Conservation (phyloP, 2,888 invertebrate genomes). For the Noctua janthe region DNA sequence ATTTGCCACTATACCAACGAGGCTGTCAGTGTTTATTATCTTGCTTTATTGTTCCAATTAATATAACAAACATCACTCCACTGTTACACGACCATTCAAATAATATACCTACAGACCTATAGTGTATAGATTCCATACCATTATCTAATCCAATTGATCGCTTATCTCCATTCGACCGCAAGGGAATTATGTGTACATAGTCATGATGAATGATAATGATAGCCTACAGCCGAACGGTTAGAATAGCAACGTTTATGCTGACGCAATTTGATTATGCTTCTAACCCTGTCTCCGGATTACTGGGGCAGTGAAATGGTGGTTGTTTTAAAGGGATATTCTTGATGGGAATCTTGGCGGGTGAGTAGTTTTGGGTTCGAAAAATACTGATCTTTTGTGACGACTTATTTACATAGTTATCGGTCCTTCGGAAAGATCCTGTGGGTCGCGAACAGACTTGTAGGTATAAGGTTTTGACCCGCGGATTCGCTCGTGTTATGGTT, state of each 20-base stretch:
- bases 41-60: neutral
- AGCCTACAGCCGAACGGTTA: constrained; percentile 26
- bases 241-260: constrained; percentile 24
- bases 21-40: neutral
- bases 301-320: neutral
- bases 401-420: neutral
- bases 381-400: neutral
- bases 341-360: neutral
- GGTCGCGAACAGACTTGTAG: neutral
- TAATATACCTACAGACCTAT: neutral
- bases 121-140: constrained; percentile 2
- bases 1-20: neutral
- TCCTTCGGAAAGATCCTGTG: too few species aligned
- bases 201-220: constrained; percentile 58
- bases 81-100: neutral
- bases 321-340: constrained; percentile 23
- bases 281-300: constrained; percentile 10
- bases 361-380: neutral
- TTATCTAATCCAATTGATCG: constrained; percentile 61
- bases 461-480: neutral
- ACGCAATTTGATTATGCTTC: constrained; percentile 35
- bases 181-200: constrained; percentile 53
- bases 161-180: constrained; percentile 57
- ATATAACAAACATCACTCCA: constrained; percentile 25
- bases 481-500: neutral